These are phyloP conservation scores for Dascillus cervinus DNA, from an alignment of 2,888 invertebrate genomes.

Conservation along the genomic window DNA sequence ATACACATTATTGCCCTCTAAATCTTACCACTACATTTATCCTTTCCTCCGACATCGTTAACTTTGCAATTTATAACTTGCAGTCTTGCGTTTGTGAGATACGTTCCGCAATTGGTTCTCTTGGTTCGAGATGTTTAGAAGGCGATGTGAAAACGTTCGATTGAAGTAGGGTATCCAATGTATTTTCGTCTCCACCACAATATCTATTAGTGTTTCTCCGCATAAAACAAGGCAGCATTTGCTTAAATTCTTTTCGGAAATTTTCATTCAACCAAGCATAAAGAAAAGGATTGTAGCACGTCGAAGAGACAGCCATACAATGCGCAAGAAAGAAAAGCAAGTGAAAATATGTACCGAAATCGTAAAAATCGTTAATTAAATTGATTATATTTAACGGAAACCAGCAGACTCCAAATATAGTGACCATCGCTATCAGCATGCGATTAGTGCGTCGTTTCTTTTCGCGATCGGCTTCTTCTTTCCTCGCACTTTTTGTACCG, in stretches of 20 bases:
- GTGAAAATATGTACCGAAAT: slow-evolving; percentile 59
- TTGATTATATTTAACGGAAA: slow-evolving; percentile 76
- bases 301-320: slow-evolving; percentile 90
- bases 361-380: slow-evolving; percentile 62
- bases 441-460: slow-evolving; percentile 76
- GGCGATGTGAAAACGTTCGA: slow-evolving; percentile 30
- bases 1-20: no score
- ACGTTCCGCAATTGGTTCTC: slow-evolving; percentile 33
- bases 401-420: slow-evolving; percentile 86
- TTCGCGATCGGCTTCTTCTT: slow-evolving; percentile 74
- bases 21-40: slow-evolving; percentile 10
- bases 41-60: slow-evolving; percentile 9
- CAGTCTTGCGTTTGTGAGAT: slow-evolving; percentile 28
- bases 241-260: slow-evolving; percentile 88
- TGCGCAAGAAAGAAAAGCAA: slow-evolving; percentile 75
- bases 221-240: slow-evolving; percentile 57
- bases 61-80: slow-evolving; percentile 22
- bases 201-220: slow-evolving; percentile 25
- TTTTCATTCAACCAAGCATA: slow-evolving; percentile 98
- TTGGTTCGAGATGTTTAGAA: slow-evolving; percentile 31
- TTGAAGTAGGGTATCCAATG: slow-evolving; percentile 32
- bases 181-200: slow-evolving; percentile 31
- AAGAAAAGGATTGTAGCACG: slow-evolving; percentile 93
- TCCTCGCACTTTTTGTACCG: slow-evolving; percentile 63
- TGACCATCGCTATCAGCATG: slow-evolving; percentile 89